Evolutionary conservation across 2,797 vertebrate species (phyloP), one percentile per base, ranked within the genome.

Genomic region (Leptodactylus fallax): DNA sequence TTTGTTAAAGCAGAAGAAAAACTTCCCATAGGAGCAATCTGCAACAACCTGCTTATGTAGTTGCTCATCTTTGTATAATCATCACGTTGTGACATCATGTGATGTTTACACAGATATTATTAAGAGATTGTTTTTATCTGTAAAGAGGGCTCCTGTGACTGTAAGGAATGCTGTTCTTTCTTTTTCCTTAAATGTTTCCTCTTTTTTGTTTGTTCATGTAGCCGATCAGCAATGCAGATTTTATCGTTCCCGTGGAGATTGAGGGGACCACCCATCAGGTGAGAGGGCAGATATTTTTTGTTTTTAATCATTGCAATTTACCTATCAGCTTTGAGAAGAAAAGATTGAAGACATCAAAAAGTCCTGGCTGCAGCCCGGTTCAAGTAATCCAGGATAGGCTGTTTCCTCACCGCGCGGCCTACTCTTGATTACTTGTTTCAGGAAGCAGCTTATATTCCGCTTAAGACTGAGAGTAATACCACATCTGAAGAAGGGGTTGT

Each of bases 371-470:
- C 92, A 90, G 95, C 97, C 96, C 95, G 97, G 95, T 98, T 98
- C 98, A 99, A 99, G 98, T 99, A 99, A 99, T 99, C 98, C 97
- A 99, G 98, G 97, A 98, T 98, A 99, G 97, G 98, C 97, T 98
- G 95, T 96, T 96, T 97, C 94, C 95, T 89, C 72, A 94, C 94
- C 90, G 93, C 93, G 93, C 96, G 96, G 97, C 97, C 97, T 99
- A 96, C 97, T 97, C 97, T 97, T 93, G 97, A 96, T 98, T 97
- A 97, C 98, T 98, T 99, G 98, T 97, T 96, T 97, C 97, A 95
- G 97, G 97, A 97, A 94, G 92, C 78, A 94, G 96, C 95, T 90
- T 49, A 87, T 90, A 78, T 78, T 49, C 23, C 90, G 79, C 63
- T 0, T 12, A 61, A 81, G 16, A 27, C 23, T 3, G 77, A 56